Conservation (phyloP, 1,140 invertebrate genomes). For the fruit fly (Drosophila melanogaster) region DNA sequence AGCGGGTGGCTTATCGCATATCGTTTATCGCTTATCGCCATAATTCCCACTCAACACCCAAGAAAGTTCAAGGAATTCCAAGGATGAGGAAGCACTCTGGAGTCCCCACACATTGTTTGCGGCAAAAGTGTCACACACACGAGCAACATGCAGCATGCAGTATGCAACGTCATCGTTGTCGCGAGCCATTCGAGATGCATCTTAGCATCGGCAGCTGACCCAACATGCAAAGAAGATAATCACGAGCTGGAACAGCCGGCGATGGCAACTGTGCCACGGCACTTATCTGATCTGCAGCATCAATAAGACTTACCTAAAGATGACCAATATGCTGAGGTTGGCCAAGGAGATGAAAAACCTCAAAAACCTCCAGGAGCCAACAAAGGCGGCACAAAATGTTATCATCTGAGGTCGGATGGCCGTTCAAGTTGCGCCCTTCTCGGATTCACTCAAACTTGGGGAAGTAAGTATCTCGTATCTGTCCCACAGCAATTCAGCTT, state of each 20-base stretch:
- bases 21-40: conserved; percentile 63
- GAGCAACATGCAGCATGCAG: conserved; percentile 38
- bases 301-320: conserved; percentile 54
- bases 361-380: background rate
- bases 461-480: conserved; percentile 30
- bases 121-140: conserved; percentile 65
- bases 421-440: conserved; percentile 1
- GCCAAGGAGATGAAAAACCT: background rate
- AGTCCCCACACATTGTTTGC: background rate
- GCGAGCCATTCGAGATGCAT: conserved; percentile 65
- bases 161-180: conserved; percentile 66
- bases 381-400: conserved; percentile 1
- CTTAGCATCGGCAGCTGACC: conserved; percentile 30
- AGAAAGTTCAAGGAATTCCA: conserved; percentile 53
- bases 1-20: conserved; percentile 47
- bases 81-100: conserved; percentile 69
- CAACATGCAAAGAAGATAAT: conserved; percentile 58
- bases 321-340: conserved; percentile 44
- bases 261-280: conserved; percentile 31
- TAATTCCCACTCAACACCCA: conserved; percentile 53
- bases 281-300: conserved; percentile 64
- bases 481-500: conserved; percentile 55
- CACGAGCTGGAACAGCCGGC: conserved; percentile 33
- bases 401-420: background rate
- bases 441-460: background rate